These are phyloP conservation scores for Lordiphosa clarofinis DNA, from an alignment of 1,140 invertebrate genomes.

Conservation along the genomic window DNA sequence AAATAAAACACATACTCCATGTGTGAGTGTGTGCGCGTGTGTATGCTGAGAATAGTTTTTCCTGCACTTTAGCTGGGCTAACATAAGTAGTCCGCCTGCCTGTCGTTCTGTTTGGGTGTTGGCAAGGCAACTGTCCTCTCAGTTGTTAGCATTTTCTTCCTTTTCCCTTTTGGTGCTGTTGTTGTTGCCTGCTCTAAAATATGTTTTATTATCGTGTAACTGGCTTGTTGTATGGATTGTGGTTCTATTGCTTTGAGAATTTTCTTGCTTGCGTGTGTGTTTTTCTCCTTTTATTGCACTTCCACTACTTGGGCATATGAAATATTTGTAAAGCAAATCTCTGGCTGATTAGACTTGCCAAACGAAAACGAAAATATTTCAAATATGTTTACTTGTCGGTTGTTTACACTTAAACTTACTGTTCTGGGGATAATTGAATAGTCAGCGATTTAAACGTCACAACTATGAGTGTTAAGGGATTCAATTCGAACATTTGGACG, in stretches of 20 bases:
- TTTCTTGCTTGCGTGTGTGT: slow-evolving; percentile 31
- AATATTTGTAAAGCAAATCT: too few relatives aligned
- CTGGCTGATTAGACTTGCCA: too few relatives aligned
- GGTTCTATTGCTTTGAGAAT: slow-evolving; percentile 2
- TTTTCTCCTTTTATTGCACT: slow-evolving; percentile 30
- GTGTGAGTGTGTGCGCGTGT: slow-evolving; percentile 6
- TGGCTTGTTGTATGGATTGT: slow-evolving; percentile 51
- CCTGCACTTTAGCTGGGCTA: slow-evolving; percentile 62
- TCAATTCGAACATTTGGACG: too few relatives aligned
- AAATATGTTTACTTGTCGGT: too few relatives aligned
- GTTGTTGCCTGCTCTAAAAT: slow-evolving; percentile 59
- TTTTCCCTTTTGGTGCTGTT: slow-evolving; percentile 1
- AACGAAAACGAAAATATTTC: too few relatives aligned
- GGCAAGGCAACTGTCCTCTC: slow-evolving; percentile 51
- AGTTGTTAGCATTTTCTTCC: slow-evolving; percentile 52
- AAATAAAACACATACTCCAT: slow-evolving; percentile 43
- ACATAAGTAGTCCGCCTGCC: slow-evolving; percentile 51
- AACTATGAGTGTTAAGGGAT: too few relatives aligned
- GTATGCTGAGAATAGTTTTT: slow-evolving; percentile 43
- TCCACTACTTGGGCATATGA: too few relatives aligned
- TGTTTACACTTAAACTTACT: too few relatives aligned
- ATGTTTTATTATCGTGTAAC: slow-evolving; percentile 74
- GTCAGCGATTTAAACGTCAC: too few relatives aligned
- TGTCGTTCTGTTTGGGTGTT: slow-evolving; percentile 20
- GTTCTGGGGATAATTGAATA: too few relatives aligned